Base-by-base conservation (phyloP, 2,888 invertebrate genomes). In the Andricus curvator region DNA sequence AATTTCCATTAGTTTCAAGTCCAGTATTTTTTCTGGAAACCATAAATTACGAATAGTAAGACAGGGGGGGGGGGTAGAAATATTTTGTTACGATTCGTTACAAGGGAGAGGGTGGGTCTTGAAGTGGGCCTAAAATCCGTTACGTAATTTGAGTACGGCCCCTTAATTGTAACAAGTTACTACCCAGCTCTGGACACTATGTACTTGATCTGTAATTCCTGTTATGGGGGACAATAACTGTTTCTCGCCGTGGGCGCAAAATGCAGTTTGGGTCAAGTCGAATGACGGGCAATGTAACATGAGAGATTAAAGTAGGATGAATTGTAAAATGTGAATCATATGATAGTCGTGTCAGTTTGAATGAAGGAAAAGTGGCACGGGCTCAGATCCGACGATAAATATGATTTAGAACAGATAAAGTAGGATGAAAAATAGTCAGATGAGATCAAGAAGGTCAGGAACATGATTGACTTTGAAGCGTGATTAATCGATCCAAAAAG, bases 181-280 rank as follows among this genome's bases (percentile, higher is more conserved):
- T 37, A 37, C 37, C 8, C 37, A 37, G 6, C 8, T 37, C 37
- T 17, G 29, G 68, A 68, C 68, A 70, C 41, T 25, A 29, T 48
- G 25, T 67, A 48, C 22, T 44, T 68, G 68, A 41, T 44, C 41
- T 68, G 15, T 37, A 44, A 37, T 68, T 68, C 70, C 70, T 70
- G 44, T 70, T 70, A 70, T 70, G 70, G 70, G 68, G 48, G 51
- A 70, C 70, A 70, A 70, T 70, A 70, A 70, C 70, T 70, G 70
- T 70, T 70, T 70, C 48, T 70, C 70, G 51, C 70, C 70, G 70
- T 70, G 70, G 70, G 70, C 70, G 70, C 29, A 70, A 70, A 51
- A 51, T 70, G 48, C 48, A 70, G 48, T 48, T 70, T 44, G 70
- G 70, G 70, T 70, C 70, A 70, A 48, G 51, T 70, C 70, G 20